phyloP scores from a whole-genome alignment of 30 jellyfish, hydroid and myxozoan species.

The Pelagia noctiluca region DNA sequence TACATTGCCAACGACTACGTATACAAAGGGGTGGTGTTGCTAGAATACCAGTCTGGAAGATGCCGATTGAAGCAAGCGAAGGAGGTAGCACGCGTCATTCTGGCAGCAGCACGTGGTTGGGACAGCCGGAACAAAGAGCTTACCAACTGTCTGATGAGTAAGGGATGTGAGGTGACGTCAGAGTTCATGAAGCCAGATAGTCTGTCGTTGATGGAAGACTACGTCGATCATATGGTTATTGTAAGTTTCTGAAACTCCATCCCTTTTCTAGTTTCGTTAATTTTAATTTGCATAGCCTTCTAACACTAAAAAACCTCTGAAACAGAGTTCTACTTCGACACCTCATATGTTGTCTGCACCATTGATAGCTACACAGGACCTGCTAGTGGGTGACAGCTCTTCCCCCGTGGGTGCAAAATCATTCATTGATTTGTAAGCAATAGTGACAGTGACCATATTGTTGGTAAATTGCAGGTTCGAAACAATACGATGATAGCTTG shows the following conservation, averaged over 20 bases:
- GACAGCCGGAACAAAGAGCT: constrained; percentile 60
- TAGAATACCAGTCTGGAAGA: constrained; percentile 68
- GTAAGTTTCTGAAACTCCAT: too few species aligned
- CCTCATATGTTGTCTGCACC: too few species aligned
- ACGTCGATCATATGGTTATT: constrained; percentile 71
- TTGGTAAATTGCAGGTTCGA: constrained; percentile 40
- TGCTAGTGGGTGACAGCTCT: neutral
- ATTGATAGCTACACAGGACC: too few species aligned
- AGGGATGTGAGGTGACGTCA: constrained; percentile 31
- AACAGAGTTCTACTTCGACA: too few species aligned
- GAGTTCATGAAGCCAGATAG: constrained; percentile 56
- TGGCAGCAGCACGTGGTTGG: constrained; percentile 84
- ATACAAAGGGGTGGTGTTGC: constrained; percentile 64
- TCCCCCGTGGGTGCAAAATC: neutral
- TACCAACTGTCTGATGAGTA: constrained; percentile 8
- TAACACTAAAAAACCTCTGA: too few species aligned
- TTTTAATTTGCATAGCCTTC: too few species aligned
- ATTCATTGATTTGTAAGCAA: neutral
- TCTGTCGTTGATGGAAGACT: constrained; percentile 59
- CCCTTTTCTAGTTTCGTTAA: neutral
- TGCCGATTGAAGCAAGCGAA: constrained; percentile 62
- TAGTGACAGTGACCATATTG: neutral
- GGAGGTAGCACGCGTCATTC: constrained; percentile 65
- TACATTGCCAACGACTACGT: constrained; percentile 66
- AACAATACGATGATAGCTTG: constrained; percentile 70